Percentiles rank a stretch among this genome's conserved stretches.
Evolutionary conservation across 1,140 invertebrate genomes (phyloP).

Genomic region (Harpegnathos saltator): DNA sequence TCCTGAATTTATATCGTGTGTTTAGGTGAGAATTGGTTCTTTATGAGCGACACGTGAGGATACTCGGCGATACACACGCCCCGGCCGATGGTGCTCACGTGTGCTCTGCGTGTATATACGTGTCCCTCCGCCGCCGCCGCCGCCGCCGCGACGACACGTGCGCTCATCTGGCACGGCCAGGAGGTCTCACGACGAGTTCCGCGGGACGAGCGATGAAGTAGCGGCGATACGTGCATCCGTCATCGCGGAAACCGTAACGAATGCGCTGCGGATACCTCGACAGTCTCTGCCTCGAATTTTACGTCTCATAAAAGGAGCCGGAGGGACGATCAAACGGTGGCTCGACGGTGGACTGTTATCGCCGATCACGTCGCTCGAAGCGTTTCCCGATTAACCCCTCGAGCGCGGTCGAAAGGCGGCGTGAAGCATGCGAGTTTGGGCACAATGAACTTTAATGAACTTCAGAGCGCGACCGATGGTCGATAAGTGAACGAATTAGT

Average conservation of each 20-base stretch:
- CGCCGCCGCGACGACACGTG: constrained; percentile 17
- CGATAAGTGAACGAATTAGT: no score
- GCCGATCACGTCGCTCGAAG: not conserved
- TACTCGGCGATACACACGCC: constrained; percentile 75
- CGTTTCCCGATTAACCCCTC: no score
- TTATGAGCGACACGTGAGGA: constrained; percentile 83
- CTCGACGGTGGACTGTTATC: not conserved
- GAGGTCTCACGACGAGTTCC: constrained; percentile 12
- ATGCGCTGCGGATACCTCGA: not conserved
- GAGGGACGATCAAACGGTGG: not conserved
- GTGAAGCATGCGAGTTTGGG: no score
- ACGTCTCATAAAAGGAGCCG: constrained; percentile 3
- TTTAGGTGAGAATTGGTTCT: constrained; percentile 85
- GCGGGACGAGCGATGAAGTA: constrained; percentile 18
- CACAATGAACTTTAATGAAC: no score
- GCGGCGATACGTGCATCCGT: constrained; percentile 50
- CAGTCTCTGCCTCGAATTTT: not conserved
- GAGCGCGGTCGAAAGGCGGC: no score
- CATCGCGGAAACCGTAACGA: constrained; percentile 31
- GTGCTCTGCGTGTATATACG: constrained; percentile 27
- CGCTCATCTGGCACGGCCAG: constrained; percentile 14
- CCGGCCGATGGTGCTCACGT: constrained; percentile 25
- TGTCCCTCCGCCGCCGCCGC: not conserved
- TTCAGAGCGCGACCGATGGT: no score
- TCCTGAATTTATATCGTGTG: constrained; percentile 85